phyloP scores from a whole-genome alignment of 2,888 invertebrate genomes.

The Stenurella melanura region DNA sequence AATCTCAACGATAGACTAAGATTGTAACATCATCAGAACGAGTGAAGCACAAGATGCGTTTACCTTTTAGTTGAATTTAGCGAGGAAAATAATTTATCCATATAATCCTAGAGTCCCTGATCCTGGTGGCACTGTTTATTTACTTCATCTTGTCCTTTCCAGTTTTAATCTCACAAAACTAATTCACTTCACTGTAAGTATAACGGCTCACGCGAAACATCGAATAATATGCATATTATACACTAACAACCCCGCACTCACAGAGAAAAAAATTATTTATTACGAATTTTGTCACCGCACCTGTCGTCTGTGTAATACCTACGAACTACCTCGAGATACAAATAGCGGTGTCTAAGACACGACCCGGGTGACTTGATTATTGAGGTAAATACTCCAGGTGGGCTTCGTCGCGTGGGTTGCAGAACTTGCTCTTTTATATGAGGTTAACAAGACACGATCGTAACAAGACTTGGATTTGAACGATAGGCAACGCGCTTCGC shows the following conservation, averaged over 20 bases:
- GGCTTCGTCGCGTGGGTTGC: conserved; percentile 36
- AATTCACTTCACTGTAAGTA: conserved; percentile 8
- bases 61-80: conserved; percentile 25
- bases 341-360: conserved; percentile 64
- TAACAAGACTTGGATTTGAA: background rate
- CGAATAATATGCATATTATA: conserved; percentile 10
- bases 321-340: conserved; percentile 54
- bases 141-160: conserved; percentile 19
- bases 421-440: background rate
- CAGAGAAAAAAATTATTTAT: background rate
- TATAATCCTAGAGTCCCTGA: conserved; percentile 26
- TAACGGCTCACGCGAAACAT: background rate
- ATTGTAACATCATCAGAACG: background rate
- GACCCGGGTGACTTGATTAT: conserved; percentile 61
- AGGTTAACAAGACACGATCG: background rate
- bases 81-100: conserved; percentile 21
- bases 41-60: background rate
- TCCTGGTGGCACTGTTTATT: conserved; percentile 24
- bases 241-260: conserved; percentile 6
- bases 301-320: conserved; percentile 61
- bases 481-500: conserved; percentile 4
- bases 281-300: conserved; percentile 49
- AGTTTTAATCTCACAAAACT: background rate
- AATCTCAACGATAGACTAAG: conserved; percentile 25
- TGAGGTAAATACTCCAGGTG: conserved; percentile 49